Evolutionary conservation across 2,888 invertebrate genomes (phyloP), one percentile per base, ranked within the genome.

Genomic region (Morinoia aosen): DNA sequence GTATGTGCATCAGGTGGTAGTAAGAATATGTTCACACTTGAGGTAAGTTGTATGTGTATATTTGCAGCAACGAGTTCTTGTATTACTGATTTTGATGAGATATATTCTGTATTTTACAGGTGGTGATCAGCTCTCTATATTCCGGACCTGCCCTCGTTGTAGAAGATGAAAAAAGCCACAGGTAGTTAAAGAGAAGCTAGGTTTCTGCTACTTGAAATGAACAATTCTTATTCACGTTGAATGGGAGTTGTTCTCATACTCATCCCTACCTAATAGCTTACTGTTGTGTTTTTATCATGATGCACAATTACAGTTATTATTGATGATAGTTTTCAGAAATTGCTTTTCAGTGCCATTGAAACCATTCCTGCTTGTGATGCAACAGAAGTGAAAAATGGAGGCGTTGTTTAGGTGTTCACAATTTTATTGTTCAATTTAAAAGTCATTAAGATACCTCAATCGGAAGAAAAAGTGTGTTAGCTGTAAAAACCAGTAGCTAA

Each of bases 121-220:
- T 40, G 39, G 90, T 90, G 40, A 90, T 90, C 90, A 90, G 90
- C 19, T 90, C 90, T 12, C 90, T 90, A 39, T 90, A 90, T 33
- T 25, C 10, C 39, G 90, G 90, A 40, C 90, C 90, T 90, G 12
- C 39, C 19, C 39, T 90, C 2, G 90, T 90, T 39, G 40, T 90
- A 39, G 90, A 90, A 48, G 48, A 90, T 14, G 88, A 88, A 39
- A 40, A 39, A 5, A 48, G 90, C 48, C 90, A 40, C 8, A 39
- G 90, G 90, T 40, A 90, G 33, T 48, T 48, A 5, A 5, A 48
- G 48, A 48, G 48, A 48, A 40, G 1, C 14, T 90, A 48, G 8
- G 19, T 33, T 76, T 76, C 76, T 33, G 76, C 25, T 25, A 76
- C 33, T 76, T 76, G 76, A 25, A 25, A 33, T 3, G 8, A 33